phyloP scores from a whole-genome alignment of 2,113 vertebrate species.

The Entomyzon cyanotis region DNA sequence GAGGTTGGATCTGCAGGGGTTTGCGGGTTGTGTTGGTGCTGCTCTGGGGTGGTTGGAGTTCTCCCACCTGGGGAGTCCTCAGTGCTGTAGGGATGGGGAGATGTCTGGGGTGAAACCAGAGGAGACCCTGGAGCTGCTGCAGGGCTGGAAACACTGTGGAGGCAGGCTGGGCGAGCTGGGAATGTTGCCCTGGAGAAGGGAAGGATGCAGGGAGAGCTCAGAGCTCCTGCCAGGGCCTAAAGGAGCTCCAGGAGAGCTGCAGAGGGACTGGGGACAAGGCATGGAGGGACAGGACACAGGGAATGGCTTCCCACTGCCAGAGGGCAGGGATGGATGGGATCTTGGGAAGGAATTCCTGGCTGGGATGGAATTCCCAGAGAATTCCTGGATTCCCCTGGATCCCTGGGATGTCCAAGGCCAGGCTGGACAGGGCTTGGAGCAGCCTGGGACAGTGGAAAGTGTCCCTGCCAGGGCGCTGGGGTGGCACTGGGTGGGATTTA shows the following conservation, averaged over 20 bases:
- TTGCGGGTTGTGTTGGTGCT: accelerated
- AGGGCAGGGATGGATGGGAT: neutral
- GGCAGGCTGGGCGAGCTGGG: neutral
- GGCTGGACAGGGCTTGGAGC: neutral
- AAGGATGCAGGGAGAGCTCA: neutral
- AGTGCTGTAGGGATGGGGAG: accelerated
- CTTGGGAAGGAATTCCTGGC: accelerated
- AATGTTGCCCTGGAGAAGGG: neutral
- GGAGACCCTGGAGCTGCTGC: accelerated
- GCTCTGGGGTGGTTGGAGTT: accelerated
- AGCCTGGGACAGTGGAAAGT: accelerated
- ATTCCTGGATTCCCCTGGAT: neutral
- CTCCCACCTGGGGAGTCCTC: accelerated
- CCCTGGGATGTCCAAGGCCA: neutral
- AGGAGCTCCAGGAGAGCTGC: no score
- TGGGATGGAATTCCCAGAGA: neutral
- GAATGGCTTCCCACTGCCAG: no score
- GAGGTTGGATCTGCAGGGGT: neutral
- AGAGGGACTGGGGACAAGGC: no score
- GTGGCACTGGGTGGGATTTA: neutral
- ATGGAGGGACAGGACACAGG: no score
- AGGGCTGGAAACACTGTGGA: neutral
- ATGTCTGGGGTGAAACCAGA: accelerated
- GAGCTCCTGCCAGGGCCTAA: no score
- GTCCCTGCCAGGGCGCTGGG: neutral